phyloP scores from a whole-genome alignment of 2,888 invertebrate species.

The Agonopterix arenella region DNA sequence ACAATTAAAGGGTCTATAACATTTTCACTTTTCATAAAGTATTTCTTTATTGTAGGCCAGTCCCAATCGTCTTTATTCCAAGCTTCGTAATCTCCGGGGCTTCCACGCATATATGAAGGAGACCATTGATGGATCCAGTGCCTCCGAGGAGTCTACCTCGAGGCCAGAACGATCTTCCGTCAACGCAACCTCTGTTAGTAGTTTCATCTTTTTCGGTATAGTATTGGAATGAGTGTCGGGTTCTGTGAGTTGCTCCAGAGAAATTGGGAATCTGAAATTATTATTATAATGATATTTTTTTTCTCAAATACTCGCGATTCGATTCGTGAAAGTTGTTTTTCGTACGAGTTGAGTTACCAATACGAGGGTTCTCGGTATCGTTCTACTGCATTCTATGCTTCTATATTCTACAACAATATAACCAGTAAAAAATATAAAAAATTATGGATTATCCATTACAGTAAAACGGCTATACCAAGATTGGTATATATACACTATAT shows the following conservation, averaged over 20 bases:
- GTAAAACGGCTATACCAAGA: no score
- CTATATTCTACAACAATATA: no score
- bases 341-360: no score
- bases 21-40: conserved; percentile 62
- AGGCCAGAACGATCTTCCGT: conserved; percentile 55
- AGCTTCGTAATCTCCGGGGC: conserved; percentile 47
- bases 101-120: conserved; percentile 61
- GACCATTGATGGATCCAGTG: conserved; percentile 60
- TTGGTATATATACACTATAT: no score
- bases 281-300: not conserved
- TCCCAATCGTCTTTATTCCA: conserved; percentile 68
- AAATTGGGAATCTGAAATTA: conserved; percentile 52
- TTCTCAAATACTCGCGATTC: no score
- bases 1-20: conserved; percentile 53
- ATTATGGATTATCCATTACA: no score
- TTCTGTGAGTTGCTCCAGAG: conserved; percentile 41
- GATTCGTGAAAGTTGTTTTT: no score
- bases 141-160: conserved; percentile 61
- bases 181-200: conserved; percentile 36
- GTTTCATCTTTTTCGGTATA: conserved; percentile 50
- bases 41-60: conserved; percentile 50
- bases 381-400: no score
- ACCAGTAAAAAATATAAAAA: no score
- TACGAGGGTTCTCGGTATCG: no score
- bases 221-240: conserved; percentile 47